Evolutionary conservation across 2,888 invertebrate genomes (phyloP), one percentile per base, ranked within the genome.

Genomic region (Eupithecia exiguata): DNA sequence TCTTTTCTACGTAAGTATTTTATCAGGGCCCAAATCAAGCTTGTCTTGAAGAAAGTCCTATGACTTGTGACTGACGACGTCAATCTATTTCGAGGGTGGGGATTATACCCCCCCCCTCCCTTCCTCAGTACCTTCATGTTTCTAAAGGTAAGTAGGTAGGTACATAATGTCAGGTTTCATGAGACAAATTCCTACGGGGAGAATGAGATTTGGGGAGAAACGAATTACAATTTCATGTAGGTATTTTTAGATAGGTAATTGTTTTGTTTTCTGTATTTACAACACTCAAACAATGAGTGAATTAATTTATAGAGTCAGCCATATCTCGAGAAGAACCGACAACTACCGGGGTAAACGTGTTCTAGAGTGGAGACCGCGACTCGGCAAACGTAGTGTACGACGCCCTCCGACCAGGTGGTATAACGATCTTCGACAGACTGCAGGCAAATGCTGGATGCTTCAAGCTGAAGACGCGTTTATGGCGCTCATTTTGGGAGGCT

Each of bases 51-150:
- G 21, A 53, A 53, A 58, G 25, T 25, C 12, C 25, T 18, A 62
- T 35, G 62, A 35, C 35, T 9, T 62, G 30, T 62, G 62, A 62
- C 62, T 35, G 62, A 62, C 16, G 62, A 62, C 30, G 35, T 35
- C 62, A 62, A 35, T 35, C 62, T 21, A 58, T 58, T 62, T 35
- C 62, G 9, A 35, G 62, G 58, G 58, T 25, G 62, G 62, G 61
- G 62, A 62, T 62, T 62, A 62, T 18, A 1, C 62, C 62, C 35
- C 35, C 35, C n/a, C n/a, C n/a, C n/a, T n/a, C n/a, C n/a, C n/a
- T n/a, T 62, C 12, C 58, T 58, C 25, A 58, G 35, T 62, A 62
- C 30, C 30, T 35, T 35, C 35, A 35, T 16, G 18, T 9, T 62
- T 62, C 18, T 16, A 18, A 21, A 25, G 21, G 53, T 21, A 49